phyloP scores from a whole-genome alignment of 2,113 vertebrate genomes.

The Galemys pyrenaicus region DNA sequence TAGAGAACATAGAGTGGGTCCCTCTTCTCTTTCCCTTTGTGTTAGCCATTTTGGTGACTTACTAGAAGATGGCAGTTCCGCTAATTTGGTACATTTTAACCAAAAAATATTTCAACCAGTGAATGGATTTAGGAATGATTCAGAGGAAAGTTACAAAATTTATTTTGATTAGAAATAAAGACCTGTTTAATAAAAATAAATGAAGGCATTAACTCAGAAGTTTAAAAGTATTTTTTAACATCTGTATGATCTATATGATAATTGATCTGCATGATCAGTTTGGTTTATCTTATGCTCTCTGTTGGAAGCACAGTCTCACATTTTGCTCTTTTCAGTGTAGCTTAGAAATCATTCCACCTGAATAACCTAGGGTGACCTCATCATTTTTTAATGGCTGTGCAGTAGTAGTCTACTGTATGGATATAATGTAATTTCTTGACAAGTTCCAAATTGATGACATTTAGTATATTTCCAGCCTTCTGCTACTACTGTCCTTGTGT shows the following conservation, averaged over 20 bases:
- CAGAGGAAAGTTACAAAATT: not conserved
- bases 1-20: too few species aligned
- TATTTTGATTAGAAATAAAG: slow-evolving; percentile 5
- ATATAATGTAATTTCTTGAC: not conserved
- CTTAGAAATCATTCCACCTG: not conserved
- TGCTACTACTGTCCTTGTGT: not conserved
- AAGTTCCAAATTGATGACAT: not conserved
- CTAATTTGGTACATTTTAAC: not conserved
- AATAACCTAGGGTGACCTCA: not conserved
- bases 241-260: too few species aligned
- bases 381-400: not conserved
- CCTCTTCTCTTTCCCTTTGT: too few species aligned
- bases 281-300: not conserved
- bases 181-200: not conserved
- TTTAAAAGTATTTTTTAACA: slow-evolving; percentile 16
- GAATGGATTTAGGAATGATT: not conserved
- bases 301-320: not conserved
- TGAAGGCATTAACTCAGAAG: not conserved
- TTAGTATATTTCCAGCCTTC: not conserved
- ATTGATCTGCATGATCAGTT: not conserved
- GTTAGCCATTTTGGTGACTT: too few species aligned
- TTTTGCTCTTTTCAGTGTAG: not conserved
- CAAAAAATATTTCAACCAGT: not conserved
- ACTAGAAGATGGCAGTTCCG: too few species aligned
- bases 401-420: not conserved